Evolutionary conservation across 2,113 vertebrate species (phyloP), one percentile per base, ranked within the genome.

Genomic region (Pheucticus melanocephalus): DNA sequence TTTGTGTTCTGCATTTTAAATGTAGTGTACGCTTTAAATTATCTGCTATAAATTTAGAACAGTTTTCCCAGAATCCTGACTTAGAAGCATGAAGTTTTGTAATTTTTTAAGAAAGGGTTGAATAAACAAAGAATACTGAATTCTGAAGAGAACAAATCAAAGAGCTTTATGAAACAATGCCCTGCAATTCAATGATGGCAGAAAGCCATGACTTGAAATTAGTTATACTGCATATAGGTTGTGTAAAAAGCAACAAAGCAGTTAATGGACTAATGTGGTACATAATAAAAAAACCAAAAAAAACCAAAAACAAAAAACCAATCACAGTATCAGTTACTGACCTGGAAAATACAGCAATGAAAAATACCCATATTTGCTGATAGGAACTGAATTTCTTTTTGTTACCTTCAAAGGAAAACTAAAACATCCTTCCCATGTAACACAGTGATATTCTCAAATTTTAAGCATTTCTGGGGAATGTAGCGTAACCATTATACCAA

Each of bases 171-270:
- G 63, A 50, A 85, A 69, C 50, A 72, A 51, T 45, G 63, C 25
- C 24, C 66, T 79, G 61, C 33, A 79, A 80, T 56, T 77, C 70
- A 90, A 28, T 20, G 50, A 82, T 82, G 57, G 66, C 78, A 95
- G 53, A 93, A 88, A 85, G 71, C 45, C 79, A 54, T 15, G 5
- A 76, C 48, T 24, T 68, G 33, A 88, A 86, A 88, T 48, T 27
- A 77, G 33, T 56, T 83, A 57, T 57, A 54, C 11, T 10, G 21
- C 25, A 63, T 25, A 44, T 21, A 82, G 65, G n/a, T n/a, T 42
- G 50, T 23, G 19, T 11, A 88, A 92, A 90, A 92, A 56, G 42
- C 56, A 88, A 51, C 35, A 86, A 72, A 88, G 59, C 50, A 94
- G 63, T 65, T 77, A 94, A 77, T 39, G 18, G 45, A 88, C 72